Base-by-base conservation (phyloP, 2,113 vertebrate genomes). In the Hemicordylus capensis region DNA sequence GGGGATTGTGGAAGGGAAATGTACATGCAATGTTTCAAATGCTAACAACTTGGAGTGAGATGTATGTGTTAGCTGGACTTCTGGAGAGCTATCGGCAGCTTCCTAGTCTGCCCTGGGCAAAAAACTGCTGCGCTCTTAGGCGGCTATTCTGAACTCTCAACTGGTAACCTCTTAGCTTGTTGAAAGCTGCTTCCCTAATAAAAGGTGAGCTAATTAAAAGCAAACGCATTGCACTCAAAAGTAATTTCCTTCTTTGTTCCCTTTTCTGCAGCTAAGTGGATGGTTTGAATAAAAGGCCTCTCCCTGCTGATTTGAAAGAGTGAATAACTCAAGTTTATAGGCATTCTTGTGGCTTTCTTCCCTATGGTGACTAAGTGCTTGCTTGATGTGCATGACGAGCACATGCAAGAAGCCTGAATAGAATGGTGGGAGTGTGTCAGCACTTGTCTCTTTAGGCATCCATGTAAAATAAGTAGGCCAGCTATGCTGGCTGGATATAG, bases 41-140 rank as follows among this genome's bases (percentile, higher is more conserved):
- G 34, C 64, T 69, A 17, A 12, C 37, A 37, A 14, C 51, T 69
- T 79, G 28, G 39, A 44, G 28, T 14, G 11, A 59, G 58, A 20
- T 7, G 61, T 90, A 93, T 86, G 89, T 93, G 90, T 86, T 89
- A 88, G 87, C 81, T 83, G 88, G 86, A 93, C 87, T 93, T 88
- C 87, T 39, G 85, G 81, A 91, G 85, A 80, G 87, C 89, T 93
- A 85, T 90, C 46, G 51, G 54, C 87, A 94, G 89, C 89, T 92
- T 90, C 93, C 48, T 88, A 90, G 88, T 82, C 87, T 76, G 63
- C 51, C 37, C 79, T 48, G 84, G 87, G 91, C 90, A 20, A 26
- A n/a, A n/a, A n/a, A 81, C 83, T 64, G 87, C 89, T 70, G 22
- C 54, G 9, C 34, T 61, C 44, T 19, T 89, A 90, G 80, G n/a